A percentile compares a stretch with the other conserved stretches of the same genome.
phyloP scores from a whole-genome alignment of 2,113 vertebrate species.

The Xenus cinereus region DNA sequence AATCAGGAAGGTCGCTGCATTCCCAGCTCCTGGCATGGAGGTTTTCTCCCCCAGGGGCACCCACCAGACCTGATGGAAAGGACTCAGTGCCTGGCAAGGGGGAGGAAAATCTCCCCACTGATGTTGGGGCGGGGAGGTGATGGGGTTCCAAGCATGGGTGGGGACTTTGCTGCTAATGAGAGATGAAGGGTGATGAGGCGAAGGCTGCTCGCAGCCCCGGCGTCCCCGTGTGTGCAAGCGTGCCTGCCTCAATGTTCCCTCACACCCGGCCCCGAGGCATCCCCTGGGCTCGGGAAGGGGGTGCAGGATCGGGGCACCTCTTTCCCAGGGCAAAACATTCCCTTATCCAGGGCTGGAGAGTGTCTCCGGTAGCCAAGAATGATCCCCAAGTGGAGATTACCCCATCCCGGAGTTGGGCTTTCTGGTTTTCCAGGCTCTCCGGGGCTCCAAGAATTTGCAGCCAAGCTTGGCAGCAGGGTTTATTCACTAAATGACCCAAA shows the following conservation, averaged over 20 bases:
- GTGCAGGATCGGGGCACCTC: background rate
- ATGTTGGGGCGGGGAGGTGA: background rate
- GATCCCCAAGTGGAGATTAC: background rate
- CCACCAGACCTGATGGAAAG: accelerated
- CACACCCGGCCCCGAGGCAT: background rate
- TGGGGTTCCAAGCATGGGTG: background rate
- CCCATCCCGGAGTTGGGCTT: background rate
- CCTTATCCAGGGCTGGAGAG: background rate
- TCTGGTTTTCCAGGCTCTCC: background rate
- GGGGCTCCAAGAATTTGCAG: background rate
- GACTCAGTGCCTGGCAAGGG: accelerated
- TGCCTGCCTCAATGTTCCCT: background rate
- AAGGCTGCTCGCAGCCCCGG: background rate
- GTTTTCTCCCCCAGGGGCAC: background rate
- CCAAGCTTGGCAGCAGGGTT: background rate
- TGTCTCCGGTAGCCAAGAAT: background rate
- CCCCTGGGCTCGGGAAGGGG: accelerated
- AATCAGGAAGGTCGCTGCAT: background rate
- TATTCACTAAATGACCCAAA: background rate
- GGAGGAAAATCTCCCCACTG: background rate
- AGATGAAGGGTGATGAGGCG: background rate
- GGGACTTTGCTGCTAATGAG: background rate
- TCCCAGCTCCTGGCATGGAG: background rate
- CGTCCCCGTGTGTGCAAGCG: background rate
- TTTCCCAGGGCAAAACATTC: background rate